phyloP scores from a whole-genome alignment of 2,888 invertebrate species.

The Andrena minutula region DNA sequence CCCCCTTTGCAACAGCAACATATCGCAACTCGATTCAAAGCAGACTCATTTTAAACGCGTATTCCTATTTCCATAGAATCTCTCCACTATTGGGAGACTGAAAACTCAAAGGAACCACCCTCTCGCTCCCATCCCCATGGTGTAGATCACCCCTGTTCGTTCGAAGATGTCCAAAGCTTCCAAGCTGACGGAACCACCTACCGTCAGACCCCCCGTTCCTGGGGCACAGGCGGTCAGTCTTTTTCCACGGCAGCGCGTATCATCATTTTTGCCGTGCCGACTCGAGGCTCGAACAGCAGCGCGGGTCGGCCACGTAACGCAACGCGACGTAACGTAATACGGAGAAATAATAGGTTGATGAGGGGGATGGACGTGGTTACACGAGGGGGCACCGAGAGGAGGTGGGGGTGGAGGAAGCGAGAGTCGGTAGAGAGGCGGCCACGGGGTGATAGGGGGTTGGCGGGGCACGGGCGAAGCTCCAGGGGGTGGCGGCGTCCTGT shows the following conservation, averaged over 20 bases:
- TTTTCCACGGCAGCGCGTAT: conserved; percentile 55
- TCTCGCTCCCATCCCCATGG: background rate
- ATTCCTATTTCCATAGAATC: too few relatives aligned
- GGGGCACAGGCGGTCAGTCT: conserved; percentile 41
- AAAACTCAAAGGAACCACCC: too few relatives aligned
- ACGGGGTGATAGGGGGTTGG: conserved; percentile 57
- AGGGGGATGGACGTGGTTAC: conserved; percentile 71
- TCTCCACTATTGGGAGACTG: too few relatives aligned
- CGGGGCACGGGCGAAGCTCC: conserved; percentile 60
- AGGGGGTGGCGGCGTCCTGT: conserved; percentile 79
- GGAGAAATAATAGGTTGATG: conserved; percentile 82
- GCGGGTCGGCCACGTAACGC: conserved; percentile 76
- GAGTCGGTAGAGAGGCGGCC: conserved; percentile 40
- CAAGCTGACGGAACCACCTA: conserved; percentile 18
- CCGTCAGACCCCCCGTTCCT: background rate
- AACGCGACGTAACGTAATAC: conserved; percentile 82
- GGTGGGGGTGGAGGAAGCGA: conserved; percentile 23
- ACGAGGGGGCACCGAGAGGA: conserved; percentile 34
- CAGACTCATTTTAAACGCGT: too few relatives aligned
- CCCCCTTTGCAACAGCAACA: too few relatives aligned
- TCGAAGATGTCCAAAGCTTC: conserved; percentile 21
- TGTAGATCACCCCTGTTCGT: too few relatives aligned
- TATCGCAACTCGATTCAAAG: too few relatives aligned
- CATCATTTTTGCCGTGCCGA: conserved; percentile 70
- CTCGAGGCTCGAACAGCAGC: conserved; percentile 66